Percentiles rank a stretch among this genome's conserved stretches.
phyloP scores from a whole-genome alignment of 2,113 vertebrate species.

The Semicossyphus pulcher region DNA sequence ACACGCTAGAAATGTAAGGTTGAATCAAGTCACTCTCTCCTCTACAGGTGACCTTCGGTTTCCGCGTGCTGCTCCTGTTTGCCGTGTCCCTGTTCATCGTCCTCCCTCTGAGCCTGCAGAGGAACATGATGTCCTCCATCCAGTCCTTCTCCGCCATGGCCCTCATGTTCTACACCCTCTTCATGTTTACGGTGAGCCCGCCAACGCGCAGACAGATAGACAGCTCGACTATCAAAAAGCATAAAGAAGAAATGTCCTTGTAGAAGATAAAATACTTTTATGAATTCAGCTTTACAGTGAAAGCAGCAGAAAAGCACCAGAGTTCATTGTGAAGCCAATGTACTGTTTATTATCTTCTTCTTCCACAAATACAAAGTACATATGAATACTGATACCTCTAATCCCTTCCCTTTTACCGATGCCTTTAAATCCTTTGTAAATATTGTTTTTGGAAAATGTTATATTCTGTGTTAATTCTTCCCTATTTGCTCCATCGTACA shows the following conservation, averaged over 20 bases:
- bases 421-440: background rate
- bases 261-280: background rate
- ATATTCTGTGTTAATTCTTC: conserved; percentile 1
- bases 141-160: conserved; percentile 99
- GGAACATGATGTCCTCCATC: conserved; percentile 98
- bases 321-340: background rate
- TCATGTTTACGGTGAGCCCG: conserved; percentile 97
- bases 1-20: background rate
- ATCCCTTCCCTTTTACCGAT: too few relatives aligned
- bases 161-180: conserved; percentile 94
- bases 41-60: conserved; percentile 87
- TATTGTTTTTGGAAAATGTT: background rate
- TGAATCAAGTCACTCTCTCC: background rate
- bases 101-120: conserved; percentile 95
- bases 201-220: background rate
- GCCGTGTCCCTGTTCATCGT: conserved; percentile 92
- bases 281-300: too few relatives aligned
- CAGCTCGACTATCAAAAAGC: background rate
- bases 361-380: background rate
- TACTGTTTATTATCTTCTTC: background rate
- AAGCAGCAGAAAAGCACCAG: too few relatives aligned
- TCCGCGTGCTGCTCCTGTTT: conserved; percentile 90
- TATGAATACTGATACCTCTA: background rate
- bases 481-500: background rate
- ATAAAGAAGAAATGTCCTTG: background rate